Evolutionary conservation across 2,888 invertebrate species (phyloP).

Genomic region (Alsophila aescularia): DNA sequence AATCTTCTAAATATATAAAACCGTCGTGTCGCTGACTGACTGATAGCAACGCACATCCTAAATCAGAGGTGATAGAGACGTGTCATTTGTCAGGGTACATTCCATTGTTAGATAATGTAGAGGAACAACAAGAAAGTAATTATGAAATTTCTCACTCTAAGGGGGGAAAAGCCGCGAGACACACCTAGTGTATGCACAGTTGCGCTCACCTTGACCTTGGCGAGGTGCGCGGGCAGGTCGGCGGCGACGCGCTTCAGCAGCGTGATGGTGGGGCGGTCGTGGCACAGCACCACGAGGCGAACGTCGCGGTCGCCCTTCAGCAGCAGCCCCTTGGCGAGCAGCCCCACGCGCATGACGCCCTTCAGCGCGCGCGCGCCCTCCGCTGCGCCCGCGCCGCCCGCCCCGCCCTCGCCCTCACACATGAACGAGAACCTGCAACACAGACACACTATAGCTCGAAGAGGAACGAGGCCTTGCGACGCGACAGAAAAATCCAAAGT

Average conservation of each 20-base stretch:
- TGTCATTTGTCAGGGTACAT: too few species aligned
- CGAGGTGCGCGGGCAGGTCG: slow-evolving; percentile 86
- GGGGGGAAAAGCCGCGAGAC: too few species aligned
- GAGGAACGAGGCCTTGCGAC: too few species aligned
- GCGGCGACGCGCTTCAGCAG: slow-evolving; percentile 94
- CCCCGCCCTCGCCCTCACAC: slow-evolving; percentile 69
- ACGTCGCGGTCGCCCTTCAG: slow-evolving; percentile 95
- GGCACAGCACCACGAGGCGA: slow-evolving; percentile 96
- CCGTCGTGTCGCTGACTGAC: too few species aligned
- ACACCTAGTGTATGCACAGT: background rate
- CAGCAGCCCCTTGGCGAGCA: slow-evolving; percentile 89
- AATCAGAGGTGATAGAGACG: too few species aligned
- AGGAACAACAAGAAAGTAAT: too few species aligned
- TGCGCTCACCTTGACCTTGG: slow-evolving; percentile 44
- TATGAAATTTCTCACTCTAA: too few species aligned
- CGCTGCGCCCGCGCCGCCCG: slow-evolving; percentile 44
- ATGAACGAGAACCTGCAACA: slow-evolving; percentile 72
- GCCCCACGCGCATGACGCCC: slow-evolving; percentile 98
- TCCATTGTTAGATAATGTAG: too few species aligned
- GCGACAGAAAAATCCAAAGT: too few species aligned
- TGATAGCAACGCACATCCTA: too few species aligned
- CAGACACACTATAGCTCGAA: too few species aligned
- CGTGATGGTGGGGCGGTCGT: slow-evolving; percentile 95
- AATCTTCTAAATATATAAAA: too few species aligned
- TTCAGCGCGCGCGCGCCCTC: slow-evolving; percentile 90